These are phyloP conservation scores for Eupelmus urozonus DNA, from an alignment of 2,888 invertebrate genomes.

Conservation along the genomic window DNA sequence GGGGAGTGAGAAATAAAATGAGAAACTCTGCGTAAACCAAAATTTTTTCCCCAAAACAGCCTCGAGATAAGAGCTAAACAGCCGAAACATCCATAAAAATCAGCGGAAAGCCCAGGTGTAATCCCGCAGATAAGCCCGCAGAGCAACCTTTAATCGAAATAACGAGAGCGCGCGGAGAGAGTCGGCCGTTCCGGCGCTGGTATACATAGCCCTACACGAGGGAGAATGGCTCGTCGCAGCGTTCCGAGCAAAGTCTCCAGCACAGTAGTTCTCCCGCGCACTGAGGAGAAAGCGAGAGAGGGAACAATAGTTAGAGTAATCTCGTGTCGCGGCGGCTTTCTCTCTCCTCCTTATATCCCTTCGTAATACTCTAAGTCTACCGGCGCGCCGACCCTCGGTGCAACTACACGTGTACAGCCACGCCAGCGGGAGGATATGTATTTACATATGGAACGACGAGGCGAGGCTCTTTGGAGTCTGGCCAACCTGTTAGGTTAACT, in stretches of 20 bases:
- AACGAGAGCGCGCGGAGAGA: slow-evolving; percentile 15
- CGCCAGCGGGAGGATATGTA: slow-evolving; percentile 56
- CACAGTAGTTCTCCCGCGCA: background rate
- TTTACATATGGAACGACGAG: slow-evolving; percentile 68
- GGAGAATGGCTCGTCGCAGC: background rate
- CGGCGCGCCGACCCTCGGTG: background rate
- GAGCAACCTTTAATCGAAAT: slow-evolving; percentile 43
- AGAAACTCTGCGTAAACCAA: no score
- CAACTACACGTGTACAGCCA: slow-evolving; percentile 34
- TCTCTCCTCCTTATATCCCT: slow-evolving; percentile 46
- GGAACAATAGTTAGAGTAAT: slow-evolving; percentile 57
- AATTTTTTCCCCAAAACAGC: background rate
- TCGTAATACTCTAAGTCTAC: slow-evolving; percentile 52
- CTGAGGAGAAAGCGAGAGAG: background rate
- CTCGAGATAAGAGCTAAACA: no score
- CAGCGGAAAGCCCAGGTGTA: background rate
- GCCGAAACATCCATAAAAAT: background rate
- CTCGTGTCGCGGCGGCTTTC: slow-evolving; percentile 52
- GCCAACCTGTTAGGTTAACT: slow-evolving; percentile 74
- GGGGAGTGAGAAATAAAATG: no score
- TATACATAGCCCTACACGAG: background rate
- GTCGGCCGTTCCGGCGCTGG: slow-evolving; percentile 5
- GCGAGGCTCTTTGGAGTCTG: slow-evolving; percentile 65
- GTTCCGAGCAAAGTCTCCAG: background rate
- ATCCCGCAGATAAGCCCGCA: background rate